phyloP scores from a whole-genome alignment of 2,888 invertebrate species.

The Drosophila phalerata region DNA sequence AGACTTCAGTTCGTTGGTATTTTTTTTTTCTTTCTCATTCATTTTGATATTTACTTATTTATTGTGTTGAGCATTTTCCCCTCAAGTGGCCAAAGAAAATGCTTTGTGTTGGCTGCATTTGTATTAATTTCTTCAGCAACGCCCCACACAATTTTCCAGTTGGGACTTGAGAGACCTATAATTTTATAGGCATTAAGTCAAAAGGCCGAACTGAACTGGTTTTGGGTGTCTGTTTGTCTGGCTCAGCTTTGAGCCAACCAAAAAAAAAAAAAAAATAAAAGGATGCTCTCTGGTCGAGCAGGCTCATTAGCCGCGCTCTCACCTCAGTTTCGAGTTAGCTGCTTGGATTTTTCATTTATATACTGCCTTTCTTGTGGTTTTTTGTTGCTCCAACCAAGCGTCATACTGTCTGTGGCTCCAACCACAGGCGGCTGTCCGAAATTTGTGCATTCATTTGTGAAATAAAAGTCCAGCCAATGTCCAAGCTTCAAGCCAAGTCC shows the following conservation, averaged over 20 bases:
- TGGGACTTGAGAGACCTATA: conserved; percentile 63
- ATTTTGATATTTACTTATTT: conserved; percentile 37
- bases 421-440: conserved; percentile 68
- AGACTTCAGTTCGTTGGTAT: conserved; percentile 50
- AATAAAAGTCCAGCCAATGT: conserved; percentile 42
- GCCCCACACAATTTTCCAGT: conserved; percentile 76
- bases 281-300: conserved; percentile 53
- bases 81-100: conserved; percentile 59
- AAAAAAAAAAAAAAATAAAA: conserved; percentile 35
- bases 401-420: conserved; percentile 79
- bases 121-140: conserved; percentile 76
- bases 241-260: conserved; percentile 4
- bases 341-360: conserved; percentile 30
- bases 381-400: conserved; percentile 55
- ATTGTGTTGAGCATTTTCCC: conserved; percentile 60
- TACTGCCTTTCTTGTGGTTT: conserved; percentile 37
- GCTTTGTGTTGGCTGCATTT: conserved; percentile 61
- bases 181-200: conserved; percentile 77
- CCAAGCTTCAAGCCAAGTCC: conserved; percentile 11
- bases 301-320: conserved; percentile 71
- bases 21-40: conserved; percentile 19
- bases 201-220: conserved; percentile 69
- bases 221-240: conserved; percentile 64
- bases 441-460: conserved; percentile 81
- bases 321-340: conserved; percentile 58